Evolutionary conservation across 2,113 vertebrate species (phyloP).

Genomic region (Paracanthobrama guichenoti): DNA sequence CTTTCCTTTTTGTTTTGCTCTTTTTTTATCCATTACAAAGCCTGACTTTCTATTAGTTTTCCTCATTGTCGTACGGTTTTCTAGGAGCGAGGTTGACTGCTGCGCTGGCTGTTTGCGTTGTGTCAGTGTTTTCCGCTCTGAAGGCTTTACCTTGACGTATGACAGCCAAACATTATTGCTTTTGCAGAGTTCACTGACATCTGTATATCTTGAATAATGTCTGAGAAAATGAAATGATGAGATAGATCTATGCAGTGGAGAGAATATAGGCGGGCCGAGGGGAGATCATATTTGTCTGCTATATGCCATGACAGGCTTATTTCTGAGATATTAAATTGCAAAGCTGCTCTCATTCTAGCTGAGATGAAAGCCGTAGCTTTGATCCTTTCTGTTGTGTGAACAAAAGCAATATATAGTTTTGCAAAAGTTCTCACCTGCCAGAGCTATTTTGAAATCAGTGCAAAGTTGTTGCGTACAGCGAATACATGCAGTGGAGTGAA

Average conservation of each 20-base stretch:
- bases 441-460: constrained; percentile 19
- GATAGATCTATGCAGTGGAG: constrained; percentile 8
- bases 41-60: constrained; percentile 56
- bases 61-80: constrained; percentile 42
- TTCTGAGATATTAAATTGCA: constrained; percentile 40
- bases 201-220: constrained; percentile 39
- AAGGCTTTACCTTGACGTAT: constrained; percentile 22
- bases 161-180: constrained; percentile 43
- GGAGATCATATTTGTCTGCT: constrained; percentile 27
- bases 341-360: neutral
- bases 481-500: neutral
- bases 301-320: constrained; percentile 11
- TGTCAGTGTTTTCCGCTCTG: neutral
- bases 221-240: constrained; percentile 33
- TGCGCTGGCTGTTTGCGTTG: neutral
- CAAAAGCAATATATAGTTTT: constrained; percentile 17
- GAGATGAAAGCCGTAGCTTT: constrained; percentile 6
- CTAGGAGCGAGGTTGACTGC: neutral
- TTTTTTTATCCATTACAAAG: neutral
- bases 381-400: constrained; percentile 22
- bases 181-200: constrained; percentile 40
- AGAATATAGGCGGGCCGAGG: neutral
- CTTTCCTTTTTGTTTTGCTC: neutral
- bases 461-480: neutral
- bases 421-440: neutral